A percentile compares a stretch with the other conserved stretches of the same genome.
These are phyloP conservation scores for Amblyopsis rosae DNA, from an alignment of 2,113 vertebrate genomes.

Conservation along the genomic window DNA sequence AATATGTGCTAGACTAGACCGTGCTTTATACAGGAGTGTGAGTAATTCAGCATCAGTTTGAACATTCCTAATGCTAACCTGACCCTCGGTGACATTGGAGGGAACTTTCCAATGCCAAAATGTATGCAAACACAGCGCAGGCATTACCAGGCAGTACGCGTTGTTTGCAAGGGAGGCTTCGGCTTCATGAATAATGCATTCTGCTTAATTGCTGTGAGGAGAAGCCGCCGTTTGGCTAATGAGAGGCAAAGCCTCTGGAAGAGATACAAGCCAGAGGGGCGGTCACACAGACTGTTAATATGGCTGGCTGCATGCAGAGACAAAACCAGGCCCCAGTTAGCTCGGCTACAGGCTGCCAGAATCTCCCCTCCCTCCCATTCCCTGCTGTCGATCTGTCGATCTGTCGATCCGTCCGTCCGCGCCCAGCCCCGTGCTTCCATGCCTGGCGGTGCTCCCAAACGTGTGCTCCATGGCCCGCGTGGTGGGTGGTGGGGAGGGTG, in stretches of 20 bases:
- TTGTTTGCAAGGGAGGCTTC: constrained; percentile 48
- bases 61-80: constrained; percentile 18
- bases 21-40: neutral
- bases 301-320: constrained; percentile 1
- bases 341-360: constrained; percentile 1
- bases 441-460: constrained; percentile 43
- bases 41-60: neutral
- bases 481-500: constrained; percentile 67
- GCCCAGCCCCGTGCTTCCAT: constrained; percentile 42
- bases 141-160: constrained; percentile 57
- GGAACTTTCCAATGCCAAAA: constrained; percentile 60
- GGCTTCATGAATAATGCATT: constrained; percentile 73
- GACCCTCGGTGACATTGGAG: constrained; percentile 47
- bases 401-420: constrained; percentile 47
- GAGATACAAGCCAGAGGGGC: constrained; percentile 44
- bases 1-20: neutral
- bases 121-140: constrained; percentile 63
- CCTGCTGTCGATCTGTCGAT: constrained; percentile 36
- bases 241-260: constrained; percentile 59
- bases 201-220: constrained; percentile 67
- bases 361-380: constrained; percentile 18
- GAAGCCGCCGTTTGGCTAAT: constrained; percentile 58
- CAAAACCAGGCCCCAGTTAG: constrained; percentile 12
- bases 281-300: constrained; percentile 35
- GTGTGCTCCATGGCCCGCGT: constrained; percentile 37